Conservation (phyloP, 1,140 invertebrate species). For the Rhynchophorus ferrugineus region DNA sequence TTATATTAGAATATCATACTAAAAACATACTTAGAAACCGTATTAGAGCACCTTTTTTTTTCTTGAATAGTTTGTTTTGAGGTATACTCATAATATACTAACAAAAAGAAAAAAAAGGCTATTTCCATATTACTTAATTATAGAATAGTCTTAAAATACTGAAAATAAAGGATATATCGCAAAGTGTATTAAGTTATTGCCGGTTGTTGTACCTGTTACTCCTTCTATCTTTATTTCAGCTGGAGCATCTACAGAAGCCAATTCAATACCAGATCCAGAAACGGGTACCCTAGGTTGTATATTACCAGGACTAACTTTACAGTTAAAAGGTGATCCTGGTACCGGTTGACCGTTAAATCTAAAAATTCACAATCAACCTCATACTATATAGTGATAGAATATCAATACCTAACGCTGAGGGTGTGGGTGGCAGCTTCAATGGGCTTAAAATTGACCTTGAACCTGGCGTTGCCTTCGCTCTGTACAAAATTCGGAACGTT, state of each 20-base stretch:
- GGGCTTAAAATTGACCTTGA: constrained; percentile 95
- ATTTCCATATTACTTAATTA: background rate
- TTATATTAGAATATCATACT: too few relatives aligned
- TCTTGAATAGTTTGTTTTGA: too few relatives aligned
- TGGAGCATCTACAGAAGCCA: constrained; percentile 49
- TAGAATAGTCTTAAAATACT: too few relatives aligned
- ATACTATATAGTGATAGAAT: background rate
- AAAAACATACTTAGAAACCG: too few relatives aligned
- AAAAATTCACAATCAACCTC: constrained; percentile 5
- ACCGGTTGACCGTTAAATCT: constrained; percentile 95
- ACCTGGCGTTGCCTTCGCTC: constrained; percentile 92
- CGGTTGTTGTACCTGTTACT: constrained; percentile 45
- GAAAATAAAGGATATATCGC: too few relatives aligned
- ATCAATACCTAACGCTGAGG: constrained; percentile 70
- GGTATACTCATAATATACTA: background rate
- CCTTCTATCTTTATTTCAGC: constrained; percentile 50
- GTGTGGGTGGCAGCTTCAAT: constrained; percentile 83
- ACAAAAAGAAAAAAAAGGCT: background rate
- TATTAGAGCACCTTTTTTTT: too few relatives aligned
- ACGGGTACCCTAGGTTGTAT: constrained; percentile 45
- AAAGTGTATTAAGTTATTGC: too few relatives aligned
- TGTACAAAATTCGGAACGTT: constrained; percentile 99
- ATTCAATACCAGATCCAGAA: constrained; percentile 49
- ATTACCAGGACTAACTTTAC: constrained; percentile 55
- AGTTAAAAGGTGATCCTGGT: constrained; percentile 85